These are phyloP conservation scores for Potorous gilbertii DNA, from an alignment of 2,797 vertebrate genomes.

Conservation along the genomic window DNA sequence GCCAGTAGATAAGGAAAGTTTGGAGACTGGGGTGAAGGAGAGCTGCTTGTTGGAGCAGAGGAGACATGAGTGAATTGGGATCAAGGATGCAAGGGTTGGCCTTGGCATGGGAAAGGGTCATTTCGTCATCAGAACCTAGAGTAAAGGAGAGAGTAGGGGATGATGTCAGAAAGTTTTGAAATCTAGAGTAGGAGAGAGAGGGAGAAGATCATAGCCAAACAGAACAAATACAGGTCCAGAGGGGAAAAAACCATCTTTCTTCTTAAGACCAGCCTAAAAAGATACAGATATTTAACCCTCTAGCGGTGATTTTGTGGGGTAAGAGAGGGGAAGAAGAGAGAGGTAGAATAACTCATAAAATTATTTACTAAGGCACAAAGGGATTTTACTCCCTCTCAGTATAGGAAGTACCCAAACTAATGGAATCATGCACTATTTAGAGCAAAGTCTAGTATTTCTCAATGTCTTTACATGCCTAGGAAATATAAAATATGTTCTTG, in stretches of 20 bases:
- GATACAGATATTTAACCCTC: neutral
- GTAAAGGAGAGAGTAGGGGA: neutral
- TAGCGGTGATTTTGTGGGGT: neutral
- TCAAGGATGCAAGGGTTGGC: neutral
- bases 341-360: neutral
- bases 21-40: no score
- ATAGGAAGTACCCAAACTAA: neutral
- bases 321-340: neutral
- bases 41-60: neutral
- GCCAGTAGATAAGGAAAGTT: neutral
- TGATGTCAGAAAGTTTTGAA: neutral
- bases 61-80: neutral
- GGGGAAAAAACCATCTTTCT: neutral
- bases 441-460: conserved; percentile 11
- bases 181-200: neutral
- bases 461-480: conserved; percentile 5
- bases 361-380: neutral
- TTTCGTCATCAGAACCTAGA: neutral
- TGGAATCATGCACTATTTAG: neutral
- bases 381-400: neutral
- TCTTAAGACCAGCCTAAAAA: neutral
- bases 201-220: neutral
- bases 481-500: conserved; percentile 50
- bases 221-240: neutral
- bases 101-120: neutral